Conservation (phyloP, 2,888 invertebrate species). For the Belgica antarctica region DNA sequence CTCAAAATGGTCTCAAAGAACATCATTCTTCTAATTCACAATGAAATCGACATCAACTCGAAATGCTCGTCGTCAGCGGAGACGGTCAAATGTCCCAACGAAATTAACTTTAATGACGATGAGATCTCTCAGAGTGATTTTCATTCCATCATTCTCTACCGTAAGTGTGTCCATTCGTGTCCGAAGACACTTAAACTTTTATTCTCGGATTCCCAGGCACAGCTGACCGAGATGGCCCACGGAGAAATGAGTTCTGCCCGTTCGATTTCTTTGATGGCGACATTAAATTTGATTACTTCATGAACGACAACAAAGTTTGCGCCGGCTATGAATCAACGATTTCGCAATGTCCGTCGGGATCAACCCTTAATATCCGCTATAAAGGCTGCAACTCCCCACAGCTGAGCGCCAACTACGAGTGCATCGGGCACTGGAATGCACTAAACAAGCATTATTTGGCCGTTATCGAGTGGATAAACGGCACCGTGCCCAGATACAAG, state of each 20-base stretch:
- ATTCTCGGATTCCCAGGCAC: not conserved
- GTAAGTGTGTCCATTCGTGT: constrained; percentile 55
- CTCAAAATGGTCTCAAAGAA: constrained; percentile 61
- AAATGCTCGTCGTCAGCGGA: constrained; percentile 63
- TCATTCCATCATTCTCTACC: constrained; percentile 59
- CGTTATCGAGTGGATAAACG: constrained; percentile 57
- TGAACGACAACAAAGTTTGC: constrained; percentile 51
- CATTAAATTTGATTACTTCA: constrained; percentile 60
- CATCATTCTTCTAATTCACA: constrained; percentile 62
- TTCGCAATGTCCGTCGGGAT: constrained; percentile 61
- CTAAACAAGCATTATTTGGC: constrained; percentile 60
- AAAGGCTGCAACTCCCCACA: constrained; percentile 54
- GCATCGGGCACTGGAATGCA: constrained; percentile 64
- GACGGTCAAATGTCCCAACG: constrained; percentile 59
- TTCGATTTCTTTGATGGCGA: constrained; percentile 61
- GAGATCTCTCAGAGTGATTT: constrained; percentile 48
- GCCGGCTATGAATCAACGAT: constrained; percentile 14
- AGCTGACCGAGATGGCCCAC: not conserved
- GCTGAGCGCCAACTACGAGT: constrained; percentile 58
- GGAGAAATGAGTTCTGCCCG: constrained; percentile 60
- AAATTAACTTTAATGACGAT: constrained; percentile 50
- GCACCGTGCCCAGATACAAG: constrained; percentile 58
- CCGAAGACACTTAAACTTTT: too few relatives aligned
- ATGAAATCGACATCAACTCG: constrained; percentile 57
- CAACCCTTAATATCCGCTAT: constrained; percentile 60